Base-by-base conservation (phyloP, 2,888 invertebrate species). In the Sesia apiformis region DNA sequence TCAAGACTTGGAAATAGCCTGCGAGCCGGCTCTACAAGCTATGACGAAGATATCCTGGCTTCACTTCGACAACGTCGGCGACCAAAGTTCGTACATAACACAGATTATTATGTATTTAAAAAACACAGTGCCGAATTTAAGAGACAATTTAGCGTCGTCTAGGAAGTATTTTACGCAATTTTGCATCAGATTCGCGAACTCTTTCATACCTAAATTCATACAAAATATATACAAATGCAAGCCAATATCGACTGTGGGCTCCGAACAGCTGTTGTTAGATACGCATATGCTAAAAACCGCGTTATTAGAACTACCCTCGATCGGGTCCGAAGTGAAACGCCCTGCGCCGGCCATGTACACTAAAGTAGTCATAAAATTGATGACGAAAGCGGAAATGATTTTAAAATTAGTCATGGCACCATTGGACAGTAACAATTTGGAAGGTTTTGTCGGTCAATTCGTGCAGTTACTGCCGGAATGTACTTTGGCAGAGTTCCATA, bases 341-440 rank as follows among this genome's bases (percentile, higher is more conserved):
- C 96, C 96, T 65, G 96, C 98, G 4, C 98, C 98, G 0, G 94
- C 96, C 0, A 95, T 96, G 59, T 97, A 94, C 61, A 93, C 94
- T 0, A 95, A 95, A 74, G 94, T 94, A 41, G 96, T 97, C 0
- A 93, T 95, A 0, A 94, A 94, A 84, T 92, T 98, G 42, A 98
- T 99, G 98, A 97, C 97, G 0, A 96, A 97, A 72, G 98, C 98
- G 0, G 99, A 99, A 82, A 98, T 99, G 97, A 96, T 99, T 46
- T 88, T 99, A n/a, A 99, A 99, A 89, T 92, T 99, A 40, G 97
- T 98, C 0, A 98, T 99, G 98, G 95, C 98, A 1, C 97, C 98
- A 0, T 89, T 95, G 23, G 96, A 97, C 62, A 77, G 76, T 0
- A 76, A 78, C 4, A 46, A 46, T n/a, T 83, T 93, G 0, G 93